Base-by-base conservation (phyloP, 2,888 invertebrate genomes). In the Augiades crinisus region DNA sequence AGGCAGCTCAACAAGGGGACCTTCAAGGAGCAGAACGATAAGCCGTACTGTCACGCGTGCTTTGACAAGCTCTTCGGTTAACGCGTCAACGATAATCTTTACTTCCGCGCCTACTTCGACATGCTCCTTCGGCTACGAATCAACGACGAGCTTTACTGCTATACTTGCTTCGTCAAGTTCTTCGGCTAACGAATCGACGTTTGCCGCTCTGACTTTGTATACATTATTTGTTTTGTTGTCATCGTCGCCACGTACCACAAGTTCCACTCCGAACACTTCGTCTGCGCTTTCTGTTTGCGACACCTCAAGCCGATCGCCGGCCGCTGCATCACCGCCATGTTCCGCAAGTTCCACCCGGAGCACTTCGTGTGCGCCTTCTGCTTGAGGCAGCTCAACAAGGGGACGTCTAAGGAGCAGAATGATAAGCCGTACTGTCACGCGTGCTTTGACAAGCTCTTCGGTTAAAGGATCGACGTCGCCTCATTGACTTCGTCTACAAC, bases 361-460 rank as follows among this genome's bases (percentile, higher is more conserved):
- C 99, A 99, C 89, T 99, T 99, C 78, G 98, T 98, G 5, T 99
- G 99, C 90, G 98, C 98, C n/a, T 99, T 99, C 90, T 99, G 99
- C 75, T 91, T 98, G 58, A 95, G 98, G 73, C 99, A 99, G 78
- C 92, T 99, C 63, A 99, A 99, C 88, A 99, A 99, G 80, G 99
- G 99, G 68, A 99, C 99, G 0, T 99, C 99, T 88, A 99, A 99
- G 81, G 99, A 99, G 81, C 98, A 99, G 77, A 98, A 98, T 77
- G 98, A 98, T 72, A 98, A 99, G 77, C 99, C 99, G 1, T 99
- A 99, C 85, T 99, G 99, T 82, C 99, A 99, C 78, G 92, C 93
- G 56, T 99, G 99, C 89, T 99, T 99, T 79, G 98, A 98, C 60
- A 99, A 98, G 78, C 92, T 99, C 30, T 99, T 98, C 75, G 97